A percentile compares a stretch with the other conserved stretches of the same genome.
Conservation (phyloP, 2,113 vertebrate genomes). For the Neogobius melanostomus region DNA sequence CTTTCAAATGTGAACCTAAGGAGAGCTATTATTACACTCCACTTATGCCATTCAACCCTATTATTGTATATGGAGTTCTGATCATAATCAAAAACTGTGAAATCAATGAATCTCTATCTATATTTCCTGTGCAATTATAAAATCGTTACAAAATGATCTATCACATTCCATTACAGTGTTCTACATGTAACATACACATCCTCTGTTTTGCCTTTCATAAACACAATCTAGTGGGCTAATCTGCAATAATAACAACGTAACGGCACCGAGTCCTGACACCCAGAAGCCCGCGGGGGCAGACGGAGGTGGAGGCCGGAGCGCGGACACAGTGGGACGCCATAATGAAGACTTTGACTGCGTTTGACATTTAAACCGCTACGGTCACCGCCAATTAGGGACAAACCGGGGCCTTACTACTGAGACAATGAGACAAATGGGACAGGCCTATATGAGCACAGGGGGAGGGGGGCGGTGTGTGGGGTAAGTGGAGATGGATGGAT, state of each 20-base stretch:
- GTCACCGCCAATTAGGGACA: constrained; percentile 12
- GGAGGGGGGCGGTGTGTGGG: constrained; percentile 8
- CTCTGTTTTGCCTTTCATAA: no score
- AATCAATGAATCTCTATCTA: no score
- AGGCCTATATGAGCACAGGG: constrained; percentile 32
- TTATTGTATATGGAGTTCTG: no score
- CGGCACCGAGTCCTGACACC: neutral
- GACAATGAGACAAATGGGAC: constrained; percentile 16
- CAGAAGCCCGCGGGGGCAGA: neutral
- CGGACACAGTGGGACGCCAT: constrained; percentile 1
- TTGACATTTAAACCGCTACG: neutral
- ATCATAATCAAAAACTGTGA: no score
- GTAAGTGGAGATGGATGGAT: constrained; percentile 56
- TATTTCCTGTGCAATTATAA: no score
- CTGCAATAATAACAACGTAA: neutral
- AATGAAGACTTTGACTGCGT: constrained; percentile 15
- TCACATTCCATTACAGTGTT: no score
- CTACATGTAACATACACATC: no score
- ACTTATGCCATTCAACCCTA: no score
- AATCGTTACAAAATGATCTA: no score
- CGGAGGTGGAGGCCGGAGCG: constrained; percentile 11
- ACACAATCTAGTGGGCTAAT: no score
- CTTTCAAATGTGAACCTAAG: no score
- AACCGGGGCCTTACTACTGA: neutral
- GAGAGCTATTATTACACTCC: no score